phyloP scores from a whole-genome alignment of 2,888 invertebrate species.

The Apamea monoglypha region DNA sequence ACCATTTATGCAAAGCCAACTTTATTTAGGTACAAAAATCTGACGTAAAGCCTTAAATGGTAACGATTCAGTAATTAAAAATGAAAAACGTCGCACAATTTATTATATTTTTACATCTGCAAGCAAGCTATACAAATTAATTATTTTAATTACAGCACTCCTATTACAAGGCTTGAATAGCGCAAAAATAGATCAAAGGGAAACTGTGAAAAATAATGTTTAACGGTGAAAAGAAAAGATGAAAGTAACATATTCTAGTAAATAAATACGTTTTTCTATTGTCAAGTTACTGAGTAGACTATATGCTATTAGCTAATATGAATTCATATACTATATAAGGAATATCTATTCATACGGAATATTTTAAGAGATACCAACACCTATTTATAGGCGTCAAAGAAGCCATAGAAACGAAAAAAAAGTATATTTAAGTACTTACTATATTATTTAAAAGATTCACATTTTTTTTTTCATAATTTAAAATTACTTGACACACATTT shows the following conservation, averaged over 20 bases:
- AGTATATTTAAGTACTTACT: too few relatives aligned
- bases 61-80: conserved; percentile 15
- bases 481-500: too few relatives aligned
- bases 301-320: neutral
- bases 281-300: neutral
- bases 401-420: too few relatives aligned
- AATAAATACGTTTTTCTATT: neutral
- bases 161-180: conserved; percentile 35
- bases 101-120: conserved; percentile 20
- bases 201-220: neutral
- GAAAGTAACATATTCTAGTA: neutral
- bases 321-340: neutral
- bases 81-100: conserved; percentile 21
- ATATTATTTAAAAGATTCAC: too few relatives aligned
- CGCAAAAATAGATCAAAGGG: conserved; percentile 46
- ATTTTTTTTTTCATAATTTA: too few relatives aligned
- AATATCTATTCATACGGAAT: too few relatives aligned
- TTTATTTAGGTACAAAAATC: neutral
- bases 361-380: too few relatives aligned
- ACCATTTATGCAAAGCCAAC: neutral
- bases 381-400: too few relatives aligned
- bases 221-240: neutral
- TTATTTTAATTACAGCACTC: conserved; percentile 49
- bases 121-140: conserved; percentile 28
- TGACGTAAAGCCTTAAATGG: neutral